Base-by-base conservation (phyloP, 2,113 vertebrate genomes). In the Abramis brama region DNA sequence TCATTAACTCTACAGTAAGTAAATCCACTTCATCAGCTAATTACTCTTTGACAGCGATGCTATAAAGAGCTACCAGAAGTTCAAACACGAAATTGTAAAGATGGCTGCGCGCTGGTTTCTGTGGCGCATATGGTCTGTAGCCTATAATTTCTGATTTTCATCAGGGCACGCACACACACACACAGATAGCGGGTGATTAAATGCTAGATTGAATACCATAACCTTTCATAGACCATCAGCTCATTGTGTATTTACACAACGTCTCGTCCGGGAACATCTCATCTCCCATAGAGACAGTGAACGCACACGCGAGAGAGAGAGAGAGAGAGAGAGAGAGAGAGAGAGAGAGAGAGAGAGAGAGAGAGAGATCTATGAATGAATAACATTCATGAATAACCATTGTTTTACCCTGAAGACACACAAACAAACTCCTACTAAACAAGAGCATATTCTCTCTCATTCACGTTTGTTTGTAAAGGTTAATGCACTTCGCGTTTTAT, bases 141-240 rank as follows among this genome's bases (percentile, higher is more conserved):
- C 33, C 33, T 33, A 33, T 55, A 21, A 11, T 77, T 76, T 30
- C 13, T 1, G 25, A 19, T 77, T 55, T 33, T 77, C 13, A 77
- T 21, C 19, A 27, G 21, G 74, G 27, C 71, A 84, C 45, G 55
- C 50, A 70, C 71, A 82, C 88, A 1, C 39, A 10, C 43, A 43
- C 39, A 8, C 39, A 88, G 89, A 43, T 13, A 57, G 19, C 1
- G 30, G 83, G 84, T 90, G 74, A 77, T 86, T 86, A 78, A 87
- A 73, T 77, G 77, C 76, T 70, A 79, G 85, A 89, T 83, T 70
- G 84, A 94, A 94, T 94, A 91, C 89, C 92, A 92, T 93, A 90
- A 91, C 94, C 94, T 93, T 93, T 93, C 94, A 94, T 95, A 94
- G 94, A 91, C 91, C 90, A 90, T 15, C 60, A 78, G 23, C 81